phyloP scores from a whole-genome alignment of 2,888 invertebrate genomes.

The Lamproptera curius region DNA sequence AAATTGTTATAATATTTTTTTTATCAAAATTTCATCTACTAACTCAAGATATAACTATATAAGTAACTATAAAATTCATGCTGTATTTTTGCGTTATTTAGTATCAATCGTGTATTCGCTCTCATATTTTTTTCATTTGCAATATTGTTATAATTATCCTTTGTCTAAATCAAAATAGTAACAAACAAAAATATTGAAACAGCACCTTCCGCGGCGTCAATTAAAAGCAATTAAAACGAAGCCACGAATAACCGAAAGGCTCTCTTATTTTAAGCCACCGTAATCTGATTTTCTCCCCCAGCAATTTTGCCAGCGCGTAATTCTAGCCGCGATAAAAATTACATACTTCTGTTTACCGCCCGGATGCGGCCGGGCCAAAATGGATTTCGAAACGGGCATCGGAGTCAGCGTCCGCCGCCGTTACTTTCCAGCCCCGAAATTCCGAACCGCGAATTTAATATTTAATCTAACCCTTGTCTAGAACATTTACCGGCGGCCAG shows the following conservation, averaged over 20 bases:
- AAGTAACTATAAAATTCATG: too few relatives aligned
- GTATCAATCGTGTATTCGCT: too few relatives aligned
- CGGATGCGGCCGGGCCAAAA: slow-evolving; percentile 56
- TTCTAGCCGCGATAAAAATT: slow-evolving; percentile 48
- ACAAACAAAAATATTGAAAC: slow-evolving; percentile 4
- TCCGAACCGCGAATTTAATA: slow-evolving; percentile 75
- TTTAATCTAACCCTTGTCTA: slow-evolving; percentile 77
- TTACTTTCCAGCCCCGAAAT: slow-evolving; percentile 72
- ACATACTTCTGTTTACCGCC: slow-evolving; percentile 58
- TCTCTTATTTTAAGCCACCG: slow-evolving; percentile 22
- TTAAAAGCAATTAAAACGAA: slow-evolving; percentile 18
- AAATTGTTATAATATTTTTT: too few relatives aligned
- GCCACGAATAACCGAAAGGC: slow-evolving; percentile 17
- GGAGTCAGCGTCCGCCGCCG: slow-evolving; percentile 50
- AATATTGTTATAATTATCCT: too few relatives aligned
- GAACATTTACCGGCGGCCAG: slow-evolving; percentile 68
- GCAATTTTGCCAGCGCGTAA: slow-evolving; percentile 27
- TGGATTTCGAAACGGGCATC: slow-evolving; percentile 53
- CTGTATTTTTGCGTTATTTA: too few relatives aligned
- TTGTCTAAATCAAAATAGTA: background rate
- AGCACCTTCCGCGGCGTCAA: slow-evolving; percentile 7
- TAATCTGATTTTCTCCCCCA: slow-evolving; percentile 25
- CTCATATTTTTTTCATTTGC: too few relatives aligned
- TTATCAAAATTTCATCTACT: too few relatives aligned
- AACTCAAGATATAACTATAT: too few relatives aligned